phyloP scores from a whole-genome alignment of 2,797 vertebrate species.

The Sebastes melanostomus region DNA sequence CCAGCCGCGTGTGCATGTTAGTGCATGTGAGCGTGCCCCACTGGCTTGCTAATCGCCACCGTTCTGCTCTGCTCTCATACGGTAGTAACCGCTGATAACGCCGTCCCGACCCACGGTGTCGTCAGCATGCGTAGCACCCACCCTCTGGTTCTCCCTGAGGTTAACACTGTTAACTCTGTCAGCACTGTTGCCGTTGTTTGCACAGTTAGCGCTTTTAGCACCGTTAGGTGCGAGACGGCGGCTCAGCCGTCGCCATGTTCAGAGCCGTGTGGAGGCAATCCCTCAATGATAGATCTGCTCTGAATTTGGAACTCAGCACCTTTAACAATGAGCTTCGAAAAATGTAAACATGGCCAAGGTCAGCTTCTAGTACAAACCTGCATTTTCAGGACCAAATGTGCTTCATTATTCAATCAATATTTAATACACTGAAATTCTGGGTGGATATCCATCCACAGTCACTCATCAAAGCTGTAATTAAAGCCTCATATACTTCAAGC shows the following conservation, averaged over 20 bases:
- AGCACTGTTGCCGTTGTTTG: not conserved
- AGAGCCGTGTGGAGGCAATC: too few relatives aligned
- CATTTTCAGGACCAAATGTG: not conserved
- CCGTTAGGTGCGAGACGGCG: rapidly evolving
- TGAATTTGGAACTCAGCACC: not conserved
- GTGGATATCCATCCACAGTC: not conserved
- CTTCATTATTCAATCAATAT: not conserved
- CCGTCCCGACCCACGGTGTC: not conserved
- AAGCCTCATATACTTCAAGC: not conserved
- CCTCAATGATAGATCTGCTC: not conserved
- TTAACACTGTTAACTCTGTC: not conserved
- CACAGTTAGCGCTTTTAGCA: too few relatives aligned
- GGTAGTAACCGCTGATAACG: not conserved
- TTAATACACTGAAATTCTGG: not conserved
- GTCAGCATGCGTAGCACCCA: too few relatives aligned
- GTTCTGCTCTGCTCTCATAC: too few relatives aligned
- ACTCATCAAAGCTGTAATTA: not conserved
- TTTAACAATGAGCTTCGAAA: not conserved
- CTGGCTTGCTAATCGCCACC: not conserved
- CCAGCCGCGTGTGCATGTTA: not conserved
- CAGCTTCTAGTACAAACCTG: not conserved
- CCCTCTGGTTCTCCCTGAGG: not conserved
- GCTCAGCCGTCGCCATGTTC: too few relatives aligned
- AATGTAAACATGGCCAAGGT: not conserved
- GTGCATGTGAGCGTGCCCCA: not conserved